Evolutionary conservation across 2,888 invertebrate genomes (phyloP), one percentile per base, ranked within the genome.

Genomic region (Agonopterix alstromeriana): DNA sequence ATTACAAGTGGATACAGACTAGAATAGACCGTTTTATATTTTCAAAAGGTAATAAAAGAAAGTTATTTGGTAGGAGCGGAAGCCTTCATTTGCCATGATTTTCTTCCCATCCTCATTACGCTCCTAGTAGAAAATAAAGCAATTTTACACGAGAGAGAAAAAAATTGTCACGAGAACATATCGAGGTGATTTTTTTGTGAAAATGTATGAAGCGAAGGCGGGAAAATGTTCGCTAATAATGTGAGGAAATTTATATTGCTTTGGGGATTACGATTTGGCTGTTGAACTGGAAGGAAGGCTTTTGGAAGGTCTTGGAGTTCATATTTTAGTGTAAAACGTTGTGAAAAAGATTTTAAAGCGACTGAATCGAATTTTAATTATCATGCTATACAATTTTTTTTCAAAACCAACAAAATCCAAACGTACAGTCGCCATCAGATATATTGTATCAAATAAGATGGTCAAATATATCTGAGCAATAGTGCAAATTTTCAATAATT

Each of bases 61-160:
- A 43, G 51, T 55, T 49, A 51, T 56, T 55, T 53, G 46, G 35
- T 48, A 48, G 52, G 52, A 51, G 48, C 59, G 67, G 67, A 69
- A 63, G 61, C 59, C 52, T 60, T 70, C 65, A 67, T 72, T 73
- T 67, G 57, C 63, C 60, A 61, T 66, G 67, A 71, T 70, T 73
- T 70, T 67, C 65, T 66, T 63, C 55, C 54, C 58, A 59, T 62
- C 61, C 65, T 72, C 71, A 71, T 70, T 71, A 72, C 53, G 58
- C 58, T 52, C 4, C 47, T 50, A 58, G 58, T 57, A 65, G 59
- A 64, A 67, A 71, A 71, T 73, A 70, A 68, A 68, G 67, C 62
- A 66, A 70, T 73, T 71, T 69, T 58, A 61, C 58, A 66, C 57
- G 54, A 54, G 55, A 58, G 27, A 43, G 48, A 36, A 52, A 52